Evolutionary conservation across 2,888 invertebrate genomes (phyloP), one percentile per base, ranked within the genome.

Genomic region (Xanthostigma xanthostigma): DNA sequence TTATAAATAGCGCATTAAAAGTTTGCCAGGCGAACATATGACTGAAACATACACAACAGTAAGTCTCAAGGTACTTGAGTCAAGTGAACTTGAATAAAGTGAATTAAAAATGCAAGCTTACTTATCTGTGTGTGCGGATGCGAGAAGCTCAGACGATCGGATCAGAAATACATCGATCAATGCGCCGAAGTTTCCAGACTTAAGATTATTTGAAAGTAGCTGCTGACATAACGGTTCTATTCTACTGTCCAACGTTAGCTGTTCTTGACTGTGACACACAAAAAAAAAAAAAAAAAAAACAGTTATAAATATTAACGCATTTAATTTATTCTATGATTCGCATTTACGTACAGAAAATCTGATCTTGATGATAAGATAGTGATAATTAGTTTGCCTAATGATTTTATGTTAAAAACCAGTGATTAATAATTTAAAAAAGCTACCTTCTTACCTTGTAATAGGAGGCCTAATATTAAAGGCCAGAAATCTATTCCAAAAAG

Each of bases 401-500:
- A 27, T 1, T 27, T 6, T 6, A 27, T 27, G 6, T 27, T 27
- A 27, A 27, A 27, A 27, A 27, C 4, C 4, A 3, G 17, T 17
- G 6, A 27, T 6, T 27, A 27, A 27, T 27, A 17, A 17, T 38
- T 38, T n/a, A 38, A 34, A 43, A 3, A 10, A 17, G 41, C 17
- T 48, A 60, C 70, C 77, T 70, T 70, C 77, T 70, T 70, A 87
- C 79, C 78, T 76, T 58, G 80, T 83, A 41, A 77, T 73, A 1
- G 93, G 92, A 50, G 90, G 81, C 37, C 79, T 77, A 57, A 94
- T 83, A 55, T 92, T 89, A 62, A 93, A 98, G 0, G 94, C 86
- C 37, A 98, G 71, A 54, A 98, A 77, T 55, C 84, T 81, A 63
- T 91, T 91, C 97, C 97, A 98, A 65, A 91, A 95, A 0, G 86